Evolutionary conservation across 2,113 vertebrate genomes (phyloP).

Genomic region (Gymnogyps californianus): DNA sequence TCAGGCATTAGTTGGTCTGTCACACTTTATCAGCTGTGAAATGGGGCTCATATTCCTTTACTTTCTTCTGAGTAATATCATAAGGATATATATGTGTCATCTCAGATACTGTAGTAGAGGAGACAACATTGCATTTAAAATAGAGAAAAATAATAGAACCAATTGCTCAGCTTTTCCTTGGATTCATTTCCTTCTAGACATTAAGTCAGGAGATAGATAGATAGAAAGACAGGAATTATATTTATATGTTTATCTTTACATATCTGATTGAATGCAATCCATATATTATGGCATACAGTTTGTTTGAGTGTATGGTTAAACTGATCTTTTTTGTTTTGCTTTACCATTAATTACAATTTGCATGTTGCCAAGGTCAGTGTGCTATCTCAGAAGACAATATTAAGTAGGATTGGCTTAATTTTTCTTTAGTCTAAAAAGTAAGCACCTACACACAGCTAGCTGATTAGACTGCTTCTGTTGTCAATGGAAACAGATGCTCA

Average conservation of each 20-base stretch:
- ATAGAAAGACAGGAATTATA: not conserved
- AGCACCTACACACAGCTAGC: not conserved
- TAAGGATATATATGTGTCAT: not conserved
- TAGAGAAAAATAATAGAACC: not conserved
- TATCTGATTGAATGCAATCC: not conserved
- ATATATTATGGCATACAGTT: not conserved
- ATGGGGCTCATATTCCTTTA: not conserved
- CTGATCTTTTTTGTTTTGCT: not conserved
- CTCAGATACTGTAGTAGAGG: not conserved
- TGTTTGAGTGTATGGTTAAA: not conserved
- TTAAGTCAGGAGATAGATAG: not conserved
- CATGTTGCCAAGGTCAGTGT: not conserved
- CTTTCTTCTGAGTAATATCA: not conserved
- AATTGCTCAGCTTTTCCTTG: not conserved
- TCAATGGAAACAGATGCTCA: not conserved
- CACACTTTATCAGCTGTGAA: not conserved
- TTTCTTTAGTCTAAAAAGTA: not conserved
- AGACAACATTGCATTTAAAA: not conserved
- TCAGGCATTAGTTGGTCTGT: not conserved
- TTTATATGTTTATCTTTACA: not conserved
- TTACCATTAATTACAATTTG: not conserved
- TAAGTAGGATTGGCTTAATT: not conserved
- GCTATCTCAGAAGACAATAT: not conserved
- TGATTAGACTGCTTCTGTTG: not conserved
- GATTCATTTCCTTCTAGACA: not conserved